Base-by-base conservation (phyloP, 1,140 invertebrate genomes). In the Hetaerina americana region DNA sequence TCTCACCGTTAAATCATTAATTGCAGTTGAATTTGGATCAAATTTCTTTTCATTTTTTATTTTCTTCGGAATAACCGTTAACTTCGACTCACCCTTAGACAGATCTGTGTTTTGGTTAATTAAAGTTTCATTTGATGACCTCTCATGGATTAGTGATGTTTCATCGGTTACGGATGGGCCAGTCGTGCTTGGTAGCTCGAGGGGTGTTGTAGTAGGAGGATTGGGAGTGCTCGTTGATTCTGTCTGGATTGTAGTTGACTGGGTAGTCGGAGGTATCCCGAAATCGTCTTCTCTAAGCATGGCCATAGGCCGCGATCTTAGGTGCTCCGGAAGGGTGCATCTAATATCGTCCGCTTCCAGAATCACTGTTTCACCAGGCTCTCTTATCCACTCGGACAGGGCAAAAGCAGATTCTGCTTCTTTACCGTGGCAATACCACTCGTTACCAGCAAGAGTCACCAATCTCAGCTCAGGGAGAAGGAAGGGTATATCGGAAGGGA, bases 401-500 rank as follows among this genome's bases (percentile, higher is more conserved):
- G 15, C 40, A 12, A 18, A 57, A 12, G 83, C 73, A 0, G 40
- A 12, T 3, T 18, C 79, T 75, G 57, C 78, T 73, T 8, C 40
- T n/a, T 57, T 57, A 57, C 40, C 40, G 1, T 79, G 85, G 76
- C 88, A 90, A 76, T 89, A 86, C 77, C 89, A 84, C 18, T 82
- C 79, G 76, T 90, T 90, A 0, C 85, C 86, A 31, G 82, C 79
- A 25, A 90, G 76, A 74, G 85, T 80, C 0, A 91, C 77, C 6
- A 81, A 79, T 67, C 84, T 84, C 68, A 94, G 77, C 75, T 90
- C 86, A 0, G 89, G 88, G 49, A 94, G 84, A 75, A 88, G 86
- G 74, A 87, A 86, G 26, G 87, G 80, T 24, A 94, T 80, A 77
- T 92, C 89, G 31, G 85, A 84, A 73, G 88, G 83, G 15, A 94